Evolutionary conservation across 1,140 invertebrate species (phyloP).

Genomic region (Aphaenogaster ashmeadi): DNA sequence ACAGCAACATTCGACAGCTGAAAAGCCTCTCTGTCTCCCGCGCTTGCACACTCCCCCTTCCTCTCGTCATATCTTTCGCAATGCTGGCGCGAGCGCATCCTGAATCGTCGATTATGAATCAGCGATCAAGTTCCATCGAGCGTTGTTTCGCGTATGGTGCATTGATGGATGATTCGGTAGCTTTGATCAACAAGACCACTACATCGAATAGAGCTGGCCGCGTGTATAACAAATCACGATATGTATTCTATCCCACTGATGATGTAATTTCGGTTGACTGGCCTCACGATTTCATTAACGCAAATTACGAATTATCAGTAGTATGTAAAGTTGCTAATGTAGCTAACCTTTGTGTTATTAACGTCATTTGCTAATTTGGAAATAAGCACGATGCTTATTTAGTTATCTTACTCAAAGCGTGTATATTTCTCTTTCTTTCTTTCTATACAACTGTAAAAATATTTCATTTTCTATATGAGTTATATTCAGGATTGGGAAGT

Average conservation of each 20-base stretch:
- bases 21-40: constrained; percentile 57
- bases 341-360: neutral
- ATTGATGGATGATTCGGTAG: constrained; percentile 51
- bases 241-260: neutral
- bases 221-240: constrained; percentile 11
- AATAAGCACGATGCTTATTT: neutral
- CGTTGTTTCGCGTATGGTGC: constrained; percentile 34
- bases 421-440: neutral
- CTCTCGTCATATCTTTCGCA: constrained; percentile 15
- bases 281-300: constrained; percentile 6
- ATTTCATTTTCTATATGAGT: neutral
- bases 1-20: constrained; percentile 61
- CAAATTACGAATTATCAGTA: constrained; percentile 25
- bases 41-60: neutral
- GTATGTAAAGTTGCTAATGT: neutral
- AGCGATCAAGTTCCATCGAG: constrained; percentile 44
- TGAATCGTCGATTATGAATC: constrained; percentile 54
- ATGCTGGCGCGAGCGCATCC: constrained; percentile 8
- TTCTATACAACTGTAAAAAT: neutral
- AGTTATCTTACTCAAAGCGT: neutral
- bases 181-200: constrained; percentile 52
- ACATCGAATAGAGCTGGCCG: neutral
- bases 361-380: neutral
- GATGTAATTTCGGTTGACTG: constrained; percentile 17
- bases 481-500: too few relatives aligned